phyloP scores from a whole-genome alignment of 2,888 invertebrate species.

The Epirrita christyi region DNA sequence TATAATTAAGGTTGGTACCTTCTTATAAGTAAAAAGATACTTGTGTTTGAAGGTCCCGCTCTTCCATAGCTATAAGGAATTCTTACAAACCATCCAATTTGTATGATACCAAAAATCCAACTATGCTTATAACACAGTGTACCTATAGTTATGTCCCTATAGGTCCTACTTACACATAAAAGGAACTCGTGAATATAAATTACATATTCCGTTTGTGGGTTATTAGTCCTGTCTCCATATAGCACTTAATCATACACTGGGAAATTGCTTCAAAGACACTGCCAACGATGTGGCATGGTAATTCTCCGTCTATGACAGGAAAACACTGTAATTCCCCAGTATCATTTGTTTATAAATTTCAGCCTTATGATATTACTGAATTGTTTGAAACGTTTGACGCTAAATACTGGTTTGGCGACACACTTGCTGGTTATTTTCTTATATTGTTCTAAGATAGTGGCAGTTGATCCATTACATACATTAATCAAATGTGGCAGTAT shows the following conservation, averaged over 20 bases:
- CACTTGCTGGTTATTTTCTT: conserved; percentile 8
- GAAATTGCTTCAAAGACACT: conserved; percentile 15
- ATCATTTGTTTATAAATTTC: conserved; percentile 25
- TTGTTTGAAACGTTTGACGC: conserved; percentile 21
- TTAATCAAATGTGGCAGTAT: neutral
- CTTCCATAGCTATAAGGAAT: too few species aligned
- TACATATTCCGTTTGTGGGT: conserved; percentile 19
- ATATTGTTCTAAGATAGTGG: neutral
- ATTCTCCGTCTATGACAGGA: conserved; percentile 12
- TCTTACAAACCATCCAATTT: too few species aligned
- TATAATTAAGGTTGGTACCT: too few species aligned
- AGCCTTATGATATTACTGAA: conserved; percentile 10
- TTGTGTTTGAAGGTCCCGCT: too few species aligned
- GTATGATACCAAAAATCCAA: too few species aligned
- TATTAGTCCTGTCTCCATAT: conserved; percentile 18
- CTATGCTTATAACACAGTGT: too few species aligned
- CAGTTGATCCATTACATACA: neutral
- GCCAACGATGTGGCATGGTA: conserved; percentile 9
- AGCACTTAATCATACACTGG: conserved; percentile 26
- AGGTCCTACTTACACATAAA: neutral
- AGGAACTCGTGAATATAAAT: conserved; percentile 13
- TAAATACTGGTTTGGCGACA: conserved; percentile 25
- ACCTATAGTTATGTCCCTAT: too few species aligned
- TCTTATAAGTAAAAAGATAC: too few species aligned
- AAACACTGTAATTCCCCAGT: conserved; percentile 29